Percentiles rank a stretch among this genome's conserved stretches.
Evolutionary conservation across 30 jellyfish, hydroid and myxozoan species (phyloP).

Genomic region (Nemopilema nomurai): DNA sequence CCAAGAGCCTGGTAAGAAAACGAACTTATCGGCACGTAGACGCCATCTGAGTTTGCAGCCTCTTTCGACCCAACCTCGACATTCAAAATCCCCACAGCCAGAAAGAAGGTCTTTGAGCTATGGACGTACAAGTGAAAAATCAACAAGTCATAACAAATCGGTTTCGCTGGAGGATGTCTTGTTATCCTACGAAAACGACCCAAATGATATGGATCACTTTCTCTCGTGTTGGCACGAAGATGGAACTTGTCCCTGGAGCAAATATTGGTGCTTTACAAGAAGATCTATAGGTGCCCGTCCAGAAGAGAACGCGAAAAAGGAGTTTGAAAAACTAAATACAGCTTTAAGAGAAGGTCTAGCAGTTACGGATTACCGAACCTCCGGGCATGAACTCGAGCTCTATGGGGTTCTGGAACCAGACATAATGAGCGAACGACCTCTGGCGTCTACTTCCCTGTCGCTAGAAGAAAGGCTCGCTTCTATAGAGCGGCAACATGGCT

Average conservation of each 20-base stretch:
- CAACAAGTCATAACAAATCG: neutral
- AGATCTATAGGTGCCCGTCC: slow-evolving; percentile 32
- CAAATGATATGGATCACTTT: neutral
- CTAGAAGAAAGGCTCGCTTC: slow-evolving; percentile 39
- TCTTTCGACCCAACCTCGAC: neutral
- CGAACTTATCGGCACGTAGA: neutral
- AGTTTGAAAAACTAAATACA: neutral
- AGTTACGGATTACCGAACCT: neutral
- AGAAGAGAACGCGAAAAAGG: neutral
- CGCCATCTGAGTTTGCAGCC: slow-evolving; percentile 17
- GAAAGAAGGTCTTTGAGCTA: neutral
- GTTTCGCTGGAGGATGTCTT: slow-evolving; percentile 18
- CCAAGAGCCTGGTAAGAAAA: neutral
- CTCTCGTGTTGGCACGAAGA: neutral
- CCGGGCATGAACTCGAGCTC: slow-evolving; percentile 2
- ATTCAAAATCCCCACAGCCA: neutral
- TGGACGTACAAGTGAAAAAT: neutral
- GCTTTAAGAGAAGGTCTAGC: neutral
- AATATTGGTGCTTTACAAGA: slow-evolving; percentile 12
- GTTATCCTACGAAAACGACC: neutral
- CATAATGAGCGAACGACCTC: slow-evolving; percentile 2
- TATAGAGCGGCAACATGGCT: slow-evolving; percentile 27
- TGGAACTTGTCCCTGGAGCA: slow-evolving; percentile 13
- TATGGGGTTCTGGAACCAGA: slow-evolving; percentile 27
- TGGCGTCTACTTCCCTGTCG: neutral